Evolutionary conservation across 2,888 invertebrate species (phyloP), one percentile per base, ranked within the genome.

Genomic region (Syritta pipiens): DNA sequence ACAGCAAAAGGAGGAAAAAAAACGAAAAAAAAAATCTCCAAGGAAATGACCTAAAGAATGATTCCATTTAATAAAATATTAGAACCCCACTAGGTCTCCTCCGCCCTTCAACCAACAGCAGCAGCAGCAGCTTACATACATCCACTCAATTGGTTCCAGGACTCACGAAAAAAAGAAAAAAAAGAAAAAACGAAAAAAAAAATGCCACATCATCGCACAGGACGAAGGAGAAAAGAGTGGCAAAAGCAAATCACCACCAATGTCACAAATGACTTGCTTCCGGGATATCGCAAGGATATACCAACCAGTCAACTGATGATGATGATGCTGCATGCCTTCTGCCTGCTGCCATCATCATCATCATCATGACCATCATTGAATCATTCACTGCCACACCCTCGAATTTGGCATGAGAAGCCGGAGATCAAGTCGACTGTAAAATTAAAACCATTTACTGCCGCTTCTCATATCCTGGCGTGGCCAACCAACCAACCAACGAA

Each of bases 371-470:
- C 77, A 62, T 74, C 74, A 67, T 68, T 74, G 79, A 79, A 79
- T 79, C 79, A 79, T 62, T 79, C 67, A 72, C 57, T 57, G 74
- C 67, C 79, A 68, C 79, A 79, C 74, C 79, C 79, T 79, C 74
- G 28, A 79, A 68, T 79, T 79, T 79, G 67, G 79, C 71, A 77
- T 59, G n/a, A 48, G 53, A 71, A 71, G 71, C 79, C 59, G 55
- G 55, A 74, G 79, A 74, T 74, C 74, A 79, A 79, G 74, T 79
- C 79, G 67, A 79, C 67, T 79, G 79, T 79, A 79, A 79, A 79
- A 79, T 79, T 79, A 79, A 79, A 79, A 62, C 62, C 74, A 68
- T 79, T 79, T 79, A 79, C 79, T 62, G 62, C 60, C 79, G 28
- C n/a, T 57, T 12, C 40, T 42, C 32, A 20, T 26, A 22, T 71